A percentile compares a stretch with the other conserved stretches of the same genome.
Conservation (phyloP, 1,140 invertebrate species). For the Heliconius eleuchia region DNA sequence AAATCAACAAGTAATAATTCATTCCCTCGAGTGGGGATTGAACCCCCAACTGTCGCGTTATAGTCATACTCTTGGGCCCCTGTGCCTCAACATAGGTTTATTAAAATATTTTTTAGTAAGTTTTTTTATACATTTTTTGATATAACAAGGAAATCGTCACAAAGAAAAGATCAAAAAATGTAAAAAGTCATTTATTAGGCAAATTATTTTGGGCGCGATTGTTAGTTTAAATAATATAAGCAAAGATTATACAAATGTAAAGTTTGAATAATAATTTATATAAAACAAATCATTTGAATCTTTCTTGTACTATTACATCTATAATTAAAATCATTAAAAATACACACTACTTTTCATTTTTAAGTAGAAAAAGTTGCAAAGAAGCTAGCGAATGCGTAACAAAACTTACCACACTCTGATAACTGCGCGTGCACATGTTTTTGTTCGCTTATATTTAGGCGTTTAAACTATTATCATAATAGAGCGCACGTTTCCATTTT, state of each 20-base stretch:
- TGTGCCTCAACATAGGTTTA: neutral
- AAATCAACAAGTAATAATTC: too few relatives aligned
- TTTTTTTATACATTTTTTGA: too few relatives aligned
- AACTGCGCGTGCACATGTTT: constrained; percentile 31
- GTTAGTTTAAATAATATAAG: neutral
- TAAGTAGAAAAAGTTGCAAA: neutral
- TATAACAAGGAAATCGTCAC: neutral
- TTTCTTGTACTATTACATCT: too few relatives aligned
- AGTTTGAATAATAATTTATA: too few relatives aligned
- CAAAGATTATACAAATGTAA: neutral
- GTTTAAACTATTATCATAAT: constrained; percentile 30
- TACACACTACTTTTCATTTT: neutral
- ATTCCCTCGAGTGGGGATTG: too few relatives aligned
- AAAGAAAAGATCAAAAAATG: too few relatives aligned
- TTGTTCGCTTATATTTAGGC: constrained; percentile 31
- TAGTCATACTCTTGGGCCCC: too few relatives aligned
- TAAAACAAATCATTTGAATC: too few relatives aligned
- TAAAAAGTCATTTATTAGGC: neutral
- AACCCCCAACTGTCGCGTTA: too few relatives aligned
- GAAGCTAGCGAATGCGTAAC: constrained; percentile 17
- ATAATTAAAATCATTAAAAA: neutral
- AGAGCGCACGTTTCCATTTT: constrained; percentile 21
- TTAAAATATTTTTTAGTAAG: neutral
- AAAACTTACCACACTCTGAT: constrained; percentile 32
- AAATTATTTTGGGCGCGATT: neutral